Evolutionary conservation across 2,888 invertebrate species (phyloP).

Genomic region (Mythimna ferrago): DNA sequence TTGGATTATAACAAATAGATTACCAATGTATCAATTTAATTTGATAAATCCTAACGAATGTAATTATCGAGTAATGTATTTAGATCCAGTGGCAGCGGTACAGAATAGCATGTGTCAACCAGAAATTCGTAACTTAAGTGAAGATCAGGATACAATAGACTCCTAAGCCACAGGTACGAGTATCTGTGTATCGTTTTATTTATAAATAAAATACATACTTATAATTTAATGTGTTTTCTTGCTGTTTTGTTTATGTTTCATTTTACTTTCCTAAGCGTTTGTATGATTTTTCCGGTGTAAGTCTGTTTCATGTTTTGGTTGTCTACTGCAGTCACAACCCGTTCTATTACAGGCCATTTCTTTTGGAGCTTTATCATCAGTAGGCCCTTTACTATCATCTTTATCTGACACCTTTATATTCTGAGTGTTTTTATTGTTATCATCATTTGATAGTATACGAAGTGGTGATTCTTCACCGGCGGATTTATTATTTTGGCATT

Average conservation of each 20-base stretch:
- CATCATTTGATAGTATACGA: constrained; percentile 25
- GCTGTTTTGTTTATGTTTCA: background rate
- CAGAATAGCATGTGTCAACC: constrained; percentile 91
- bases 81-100: constrained; percentile 91
- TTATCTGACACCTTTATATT: background rate
- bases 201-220: constrained; percentile 36
- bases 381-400: constrained; percentile 7
- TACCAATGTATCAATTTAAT: constrained; percentile 94
- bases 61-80: constrained; percentile 94
- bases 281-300: background rate
- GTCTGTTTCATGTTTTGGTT: constrained; percentile 3
- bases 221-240: constrained; percentile 19
- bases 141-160: constrained; percentile 16
- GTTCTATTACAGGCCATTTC: background rate
- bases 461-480: constrained; percentile 18
- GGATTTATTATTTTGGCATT: background rate
- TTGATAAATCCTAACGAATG: constrained; percentile 92
- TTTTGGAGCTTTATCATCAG: background rate
- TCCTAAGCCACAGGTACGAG: background rate
- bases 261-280: constrained; percentile 4
- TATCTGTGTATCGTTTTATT: constrained; percentile 31
- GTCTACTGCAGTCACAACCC: constrained; percentile 4
- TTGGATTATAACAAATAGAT: constrained; percentile 94
- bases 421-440: background rate
- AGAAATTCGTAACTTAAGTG: constrained; percentile 32